Evolutionary conservation across 92 coral and sea anemone species (phyloP).

Genomic region (Palythoa grandiflora): DNA sequence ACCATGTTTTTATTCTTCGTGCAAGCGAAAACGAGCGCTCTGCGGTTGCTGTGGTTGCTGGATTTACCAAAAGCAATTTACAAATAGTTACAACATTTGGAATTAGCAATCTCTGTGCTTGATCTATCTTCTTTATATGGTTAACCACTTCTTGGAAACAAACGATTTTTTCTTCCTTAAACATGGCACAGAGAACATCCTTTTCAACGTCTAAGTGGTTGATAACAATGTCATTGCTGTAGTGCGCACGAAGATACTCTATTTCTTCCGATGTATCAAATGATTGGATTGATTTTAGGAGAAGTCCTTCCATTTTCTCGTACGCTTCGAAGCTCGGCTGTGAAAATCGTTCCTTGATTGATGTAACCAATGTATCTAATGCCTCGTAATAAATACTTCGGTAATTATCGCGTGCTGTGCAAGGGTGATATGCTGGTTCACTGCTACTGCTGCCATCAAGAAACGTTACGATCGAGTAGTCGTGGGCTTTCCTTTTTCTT

Average conservation of each 20-base stretch:
- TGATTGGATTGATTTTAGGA: constrained; percentile 54
- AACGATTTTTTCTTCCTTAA: constrained; percentile 41
- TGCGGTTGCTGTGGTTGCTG: constrained; percentile 70
- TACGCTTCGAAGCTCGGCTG: constrained; percentile 69
- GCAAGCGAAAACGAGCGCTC: constrained; percentile 73
- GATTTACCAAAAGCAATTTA: constrained; percentile 64
- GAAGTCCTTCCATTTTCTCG: constrained; percentile 62
- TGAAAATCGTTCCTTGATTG: constrained; percentile 60
- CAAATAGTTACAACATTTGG: constrained; percentile 59
- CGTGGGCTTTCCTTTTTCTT: constrained; percentile 59
- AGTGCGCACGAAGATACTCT: constrained; percentile 58
- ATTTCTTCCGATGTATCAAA: constrained; percentile 64
- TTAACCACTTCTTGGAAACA: constrained; percentile 59
- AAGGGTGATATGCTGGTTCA: constrained; percentile 53
- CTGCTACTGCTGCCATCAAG: constrained; percentile 43
- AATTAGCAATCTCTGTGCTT: constrained; percentile 53
- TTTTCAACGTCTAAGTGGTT: constrained; percentile 59
- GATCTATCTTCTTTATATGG: constrained; percentile 25
- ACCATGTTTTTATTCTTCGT: constrained; percentile 70
- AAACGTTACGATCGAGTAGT: constrained; percentile 45
- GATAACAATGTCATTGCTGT: constrained; percentile 61
- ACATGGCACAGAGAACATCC: constrained; percentile 54
- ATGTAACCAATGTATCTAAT: constrained; percentile 52
- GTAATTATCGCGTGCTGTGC: constrained; percentile 66
- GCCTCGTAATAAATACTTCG: constrained; percentile 61